phyloP scores from a whole-genome alignment of 2,888 invertebrate genomes.

The Noctua janthina region DNA sequence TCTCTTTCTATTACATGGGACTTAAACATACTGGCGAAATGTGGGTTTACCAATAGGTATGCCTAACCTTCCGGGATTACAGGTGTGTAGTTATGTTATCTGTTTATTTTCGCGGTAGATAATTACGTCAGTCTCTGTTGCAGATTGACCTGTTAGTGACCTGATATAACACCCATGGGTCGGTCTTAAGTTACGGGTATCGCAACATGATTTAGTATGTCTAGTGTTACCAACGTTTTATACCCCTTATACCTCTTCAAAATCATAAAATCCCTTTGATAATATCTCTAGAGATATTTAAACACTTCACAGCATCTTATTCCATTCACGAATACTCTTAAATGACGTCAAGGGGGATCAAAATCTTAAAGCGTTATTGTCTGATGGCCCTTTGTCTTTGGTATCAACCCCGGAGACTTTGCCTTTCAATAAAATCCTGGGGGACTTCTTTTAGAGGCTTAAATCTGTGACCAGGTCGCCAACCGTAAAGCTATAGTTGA shows the following conservation, averaged over 20 bases:
- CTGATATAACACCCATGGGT: neutral
- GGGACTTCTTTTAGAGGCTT: constrained; percentile 32
- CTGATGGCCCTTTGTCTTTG: constrained; percentile 56
- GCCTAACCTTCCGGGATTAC: too few relatives aligned
- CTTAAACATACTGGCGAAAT: too few relatives aligned
- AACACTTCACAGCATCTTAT: constrained; percentile 40
- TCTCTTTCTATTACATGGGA: too few relatives aligned
- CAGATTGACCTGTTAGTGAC: neutral
- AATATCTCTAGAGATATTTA: constrained; percentile 40
- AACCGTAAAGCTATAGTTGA: neutral
- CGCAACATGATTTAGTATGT: neutral
- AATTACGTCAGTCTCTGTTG: neutral
- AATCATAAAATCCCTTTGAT: constrained; percentile 17
- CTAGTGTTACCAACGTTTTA: constrained; percentile 12
- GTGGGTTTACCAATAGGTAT: too few relatives aligned
- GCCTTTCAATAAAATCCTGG: constrained; percentile 30
- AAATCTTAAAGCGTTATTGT: constrained; percentile 55
- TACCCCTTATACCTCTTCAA: neutral
- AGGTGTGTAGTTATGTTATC: too few relatives aligned
- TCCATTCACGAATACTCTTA: constrained; percentile 34
- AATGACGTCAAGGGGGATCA: constrained; percentile 52
- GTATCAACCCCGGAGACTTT: constrained; percentile 29
- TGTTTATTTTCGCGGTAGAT: neutral
- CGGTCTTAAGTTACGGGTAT: neutral
- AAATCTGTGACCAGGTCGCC: constrained; percentile 11